phyloP scores from a whole-genome alignment of 2,113 vertebrate species.

The Ceuthmochares aereus region DNA sequence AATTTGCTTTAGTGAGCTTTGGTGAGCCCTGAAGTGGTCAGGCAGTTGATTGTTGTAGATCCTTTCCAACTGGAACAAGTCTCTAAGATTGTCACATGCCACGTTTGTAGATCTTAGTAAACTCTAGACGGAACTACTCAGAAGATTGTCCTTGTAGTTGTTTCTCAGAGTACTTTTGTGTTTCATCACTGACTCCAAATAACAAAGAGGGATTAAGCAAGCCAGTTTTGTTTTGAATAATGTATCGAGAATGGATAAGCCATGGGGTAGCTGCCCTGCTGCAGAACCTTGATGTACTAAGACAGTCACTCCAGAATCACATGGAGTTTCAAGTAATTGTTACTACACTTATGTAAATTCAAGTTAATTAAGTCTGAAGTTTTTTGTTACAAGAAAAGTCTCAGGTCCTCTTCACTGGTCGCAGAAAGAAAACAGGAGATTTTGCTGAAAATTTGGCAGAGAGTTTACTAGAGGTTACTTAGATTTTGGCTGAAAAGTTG shows the following conservation, averaged over 20 bases:
- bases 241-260: not conserved
- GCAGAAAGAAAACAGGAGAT: not conserved
- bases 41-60: not conserved
- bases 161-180: not conserved
- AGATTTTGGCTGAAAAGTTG: not conserved
- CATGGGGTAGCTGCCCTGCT: not conserved
- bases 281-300: not conserved
- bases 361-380: not conserved
- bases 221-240: not conserved
- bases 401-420: not conserved
- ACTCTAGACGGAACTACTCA: not conserved
- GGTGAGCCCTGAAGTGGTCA: not conserved
- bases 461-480: not conserved
- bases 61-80: not conserved
- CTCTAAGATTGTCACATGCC: not conserved
- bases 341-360: not conserved
- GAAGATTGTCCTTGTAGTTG: not conserved
- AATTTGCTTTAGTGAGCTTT: not conserved
- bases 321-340: not conserved
- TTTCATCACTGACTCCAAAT: not conserved
- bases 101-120: not conserved
- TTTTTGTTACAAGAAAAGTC: not conserved
- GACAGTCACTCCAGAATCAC: not conserved
- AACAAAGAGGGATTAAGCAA: not conserved
- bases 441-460: not conserved